Evolutionary conservation across 2,888 invertebrate genomes (phyloP), one percentile per base, ranked within the genome.

Genomic region (Tachina lurida): DNA sequence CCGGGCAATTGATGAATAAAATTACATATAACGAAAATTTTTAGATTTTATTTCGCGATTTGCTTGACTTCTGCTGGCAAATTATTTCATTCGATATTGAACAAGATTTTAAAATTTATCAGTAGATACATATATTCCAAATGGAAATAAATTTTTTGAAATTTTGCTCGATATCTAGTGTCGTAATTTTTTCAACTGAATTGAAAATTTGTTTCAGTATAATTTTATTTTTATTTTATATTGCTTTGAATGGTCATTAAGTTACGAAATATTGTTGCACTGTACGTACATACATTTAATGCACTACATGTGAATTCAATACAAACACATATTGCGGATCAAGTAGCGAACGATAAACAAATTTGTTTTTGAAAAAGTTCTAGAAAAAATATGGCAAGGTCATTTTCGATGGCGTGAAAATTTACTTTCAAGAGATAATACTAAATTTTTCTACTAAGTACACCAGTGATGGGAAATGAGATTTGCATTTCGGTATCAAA

Each of bases 201-300:
- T 56, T 1, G 22, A 22, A 8, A 4, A 39, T 19, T 12, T 19
- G 8, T 43, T 15, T 45, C 43, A 43, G 43, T 45, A 17, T 17
- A 43, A 8, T 19, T 63, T 45, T 43, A 63, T 45, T 45, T 52
- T 67, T 49, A 62, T 75, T 62, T 43, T 52, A 68, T 52, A 31
- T 39, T 82, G 62, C 54, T 76, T 73, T 45, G 68, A 78, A 74
- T 78, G 49, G 70, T 75, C 74, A 70, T 79, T 74, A 79, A 79
- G 70, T 75, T 84, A 75, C 75, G 78, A 75, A 84, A 79, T 12
- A 49, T 63, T 58, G 5, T 7, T 31, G 31, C 7, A 31, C 31
- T 31, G 7, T 71, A 71, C 75, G 56, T 31, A 62, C 19, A n/a
- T 31, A 62, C 19, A n/a, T 41, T n/a, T 39, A 62, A 43, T 60